Evolutionary conservation across 1,140 invertebrate species (phyloP).

Genomic region (Nephotettix cincticeps): DNA sequence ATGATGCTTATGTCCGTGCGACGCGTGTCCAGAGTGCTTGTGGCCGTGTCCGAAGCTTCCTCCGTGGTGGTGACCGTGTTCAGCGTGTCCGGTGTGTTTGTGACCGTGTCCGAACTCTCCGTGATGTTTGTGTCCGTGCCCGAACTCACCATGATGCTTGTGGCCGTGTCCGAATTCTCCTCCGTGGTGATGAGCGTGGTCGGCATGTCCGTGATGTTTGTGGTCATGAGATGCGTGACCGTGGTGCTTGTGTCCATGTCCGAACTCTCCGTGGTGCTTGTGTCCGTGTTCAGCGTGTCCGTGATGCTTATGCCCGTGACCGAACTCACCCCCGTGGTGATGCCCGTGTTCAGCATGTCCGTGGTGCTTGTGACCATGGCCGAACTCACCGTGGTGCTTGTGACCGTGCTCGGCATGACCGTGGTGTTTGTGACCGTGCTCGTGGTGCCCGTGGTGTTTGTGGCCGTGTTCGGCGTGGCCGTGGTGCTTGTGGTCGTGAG

Average conservation of each 20-base stretch:
- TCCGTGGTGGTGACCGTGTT: background rate
- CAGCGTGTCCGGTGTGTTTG: conserved; percentile 5
- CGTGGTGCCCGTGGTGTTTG: conserved; percentile 16
- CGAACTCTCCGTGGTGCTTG: conserved; percentile 21
- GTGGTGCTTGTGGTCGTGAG: conserved; percentile 28
- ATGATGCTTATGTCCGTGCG: background rate
- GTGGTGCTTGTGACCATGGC: conserved; percentile 24
- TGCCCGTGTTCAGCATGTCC: conserved; percentile 29
- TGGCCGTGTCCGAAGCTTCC: background rate
- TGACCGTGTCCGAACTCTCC: conserved; percentile 16
- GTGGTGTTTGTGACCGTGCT: conserved; percentile 28
- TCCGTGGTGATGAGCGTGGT: conserved; percentile 22
- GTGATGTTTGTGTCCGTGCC: conserved; percentile 5
- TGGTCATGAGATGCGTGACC: conserved; percentile 21
- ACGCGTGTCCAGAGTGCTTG: background rate
- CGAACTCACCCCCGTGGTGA: conserved; percentile 19
- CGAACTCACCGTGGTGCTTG: conserved; percentile 11
- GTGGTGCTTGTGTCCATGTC: conserved; percentile 26
- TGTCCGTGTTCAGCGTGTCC: conserved; percentile 27
- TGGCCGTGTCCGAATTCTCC: conserved; percentile 15
- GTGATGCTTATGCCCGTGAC: conserved; percentile 28
- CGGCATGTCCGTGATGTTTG: conserved; percentile 23
- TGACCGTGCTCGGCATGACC: conserved; percentile 25
- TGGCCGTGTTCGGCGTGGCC: conserved; percentile 27
- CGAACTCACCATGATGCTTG: background rate